Evolutionary conservation across 2,113 vertebrate species (phyloP).

Genomic region (Pangasianodon gigas): DNA sequence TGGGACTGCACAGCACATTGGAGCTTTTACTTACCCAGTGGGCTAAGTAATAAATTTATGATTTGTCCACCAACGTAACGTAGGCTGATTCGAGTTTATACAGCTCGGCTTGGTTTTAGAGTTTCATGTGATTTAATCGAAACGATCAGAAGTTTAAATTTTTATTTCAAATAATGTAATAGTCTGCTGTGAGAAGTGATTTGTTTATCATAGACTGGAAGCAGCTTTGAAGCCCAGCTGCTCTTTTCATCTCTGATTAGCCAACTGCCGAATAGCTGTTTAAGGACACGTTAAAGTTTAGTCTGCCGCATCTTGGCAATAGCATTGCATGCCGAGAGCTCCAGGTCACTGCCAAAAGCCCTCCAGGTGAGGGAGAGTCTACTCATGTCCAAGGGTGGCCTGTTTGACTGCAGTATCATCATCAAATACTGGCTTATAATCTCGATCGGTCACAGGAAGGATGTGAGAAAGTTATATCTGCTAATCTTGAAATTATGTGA

Average conservation of each 20-base stretch:
- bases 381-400: constrained; percentile 42
- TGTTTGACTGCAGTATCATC: constrained; percentile 44
- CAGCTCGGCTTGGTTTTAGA: not conserved
- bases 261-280: constrained; percentile 55
- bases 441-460: constrained; percentile 62
- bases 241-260: constrained; percentile 41
- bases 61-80: not conserved
- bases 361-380: constrained; percentile 44
- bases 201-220: constrained; percentile 27
- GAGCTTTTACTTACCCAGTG: not conserved
- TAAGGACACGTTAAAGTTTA: constrained; percentile 40
- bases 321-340: constrained; percentile 34
- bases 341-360: constrained; percentile 31
- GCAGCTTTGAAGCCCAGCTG: constrained; percentile 38
- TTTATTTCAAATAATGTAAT: not conserved
- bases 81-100: not conserved
- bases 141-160: not conserved
- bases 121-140: not conserved
- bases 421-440: constrained; percentile 54
- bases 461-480: constrained; percentile 51
- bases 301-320: constrained; percentile 57
- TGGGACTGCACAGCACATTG: not conserved
- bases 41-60: not conserved
- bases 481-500: not conserved
- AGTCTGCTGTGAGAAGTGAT: constrained; percentile 24